Conservation (phyloP, 2,113 vertebrate genomes). For the Chascanopsetta lugubris region DNA sequence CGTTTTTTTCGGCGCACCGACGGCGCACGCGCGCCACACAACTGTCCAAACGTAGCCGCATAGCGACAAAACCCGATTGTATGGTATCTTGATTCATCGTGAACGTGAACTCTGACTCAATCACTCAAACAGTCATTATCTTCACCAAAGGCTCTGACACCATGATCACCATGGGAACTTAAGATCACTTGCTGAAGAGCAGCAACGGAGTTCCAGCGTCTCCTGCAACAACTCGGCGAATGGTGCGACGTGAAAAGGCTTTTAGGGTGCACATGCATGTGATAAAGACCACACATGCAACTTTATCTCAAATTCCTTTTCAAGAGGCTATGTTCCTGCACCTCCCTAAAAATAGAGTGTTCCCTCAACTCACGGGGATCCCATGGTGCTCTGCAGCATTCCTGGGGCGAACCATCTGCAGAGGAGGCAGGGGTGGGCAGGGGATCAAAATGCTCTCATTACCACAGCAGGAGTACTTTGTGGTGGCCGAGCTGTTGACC, state of each 20-base stretch:
- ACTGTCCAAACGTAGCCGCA: conserved; percentile 14
- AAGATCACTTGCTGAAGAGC: background rate
- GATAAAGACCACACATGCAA: conserved; percentile 20
- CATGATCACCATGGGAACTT: background rate
- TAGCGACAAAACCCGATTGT: background rate
- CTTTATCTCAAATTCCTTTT: conserved; percentile 56
- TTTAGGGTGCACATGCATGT: background rate
- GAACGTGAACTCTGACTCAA: background rate
- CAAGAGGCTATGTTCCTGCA: conserved; percentile 26
- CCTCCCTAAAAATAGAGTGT: conserved; percentile 74
- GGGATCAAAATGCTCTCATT: conserved; percentile 42
- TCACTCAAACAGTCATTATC: background rate
- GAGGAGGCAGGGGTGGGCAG: conserved; percentile 14
- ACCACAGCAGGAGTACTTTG: conserved; percentile 27
- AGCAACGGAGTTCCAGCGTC: background rate
- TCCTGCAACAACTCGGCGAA: background rate
- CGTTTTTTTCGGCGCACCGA: conserved; percentile 2
- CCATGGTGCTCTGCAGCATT: conserved; percentile 69
- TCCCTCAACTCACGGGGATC: conserved; percentile 56
- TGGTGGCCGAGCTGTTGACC: conserved; percentile 39
- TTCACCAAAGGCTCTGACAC: background rate
- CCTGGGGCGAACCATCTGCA: conserved; percentile 62
- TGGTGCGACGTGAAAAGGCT: conserved; percentile 11
- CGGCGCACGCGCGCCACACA: conserved; percentile 4
- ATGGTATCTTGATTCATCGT: background rate